Conservation (phyloP, 2,888 invertebrate species). For the Hyalella azteca region DNA sequence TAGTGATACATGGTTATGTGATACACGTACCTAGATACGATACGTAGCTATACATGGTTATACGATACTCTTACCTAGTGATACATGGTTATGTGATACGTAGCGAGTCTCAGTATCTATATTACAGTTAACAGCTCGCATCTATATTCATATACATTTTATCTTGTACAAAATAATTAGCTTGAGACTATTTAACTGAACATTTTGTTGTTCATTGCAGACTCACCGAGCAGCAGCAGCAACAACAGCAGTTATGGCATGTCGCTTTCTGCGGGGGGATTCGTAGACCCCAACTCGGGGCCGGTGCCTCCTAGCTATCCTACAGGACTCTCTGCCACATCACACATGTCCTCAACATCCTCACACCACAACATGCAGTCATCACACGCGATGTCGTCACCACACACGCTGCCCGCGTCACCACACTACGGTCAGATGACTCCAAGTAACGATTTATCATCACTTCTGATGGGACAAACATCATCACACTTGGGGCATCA, state of each 20-base stretch:
- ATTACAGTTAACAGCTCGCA: no score
- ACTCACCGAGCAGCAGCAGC: neutral
- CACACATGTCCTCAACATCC: conserved; percentile 9
- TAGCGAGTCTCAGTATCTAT: no score
- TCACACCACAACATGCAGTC: neutral
- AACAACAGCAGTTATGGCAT: neutral
- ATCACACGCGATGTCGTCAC: neutral
- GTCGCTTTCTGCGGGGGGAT: neutral
- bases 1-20: no score
- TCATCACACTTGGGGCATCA: conserved; percentile 44
- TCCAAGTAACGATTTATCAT: conserved; percentile 39
- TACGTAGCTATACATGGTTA: no score
- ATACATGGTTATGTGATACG: no score
- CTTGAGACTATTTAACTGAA: no score
- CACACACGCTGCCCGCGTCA: conserved; percentile 41
- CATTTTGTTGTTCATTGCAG: neutral
- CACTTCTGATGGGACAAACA: conserved; percentile 47
- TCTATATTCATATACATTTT: no score
- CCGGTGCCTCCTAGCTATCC: neutral
- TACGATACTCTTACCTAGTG: no score
- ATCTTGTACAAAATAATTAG: no score
- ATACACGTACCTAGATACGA: no score
- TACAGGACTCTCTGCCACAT: neutral
- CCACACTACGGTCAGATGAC: conserved; percentile 49
- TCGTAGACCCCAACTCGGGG: conserved; percentile 23